A percentile compares a stretch with the other conserved stretches of the same genome.
phyloP scores from a whole-genome alignment of 2,113 vertebrate species.

The Thunnus maccoyii region DNA sequence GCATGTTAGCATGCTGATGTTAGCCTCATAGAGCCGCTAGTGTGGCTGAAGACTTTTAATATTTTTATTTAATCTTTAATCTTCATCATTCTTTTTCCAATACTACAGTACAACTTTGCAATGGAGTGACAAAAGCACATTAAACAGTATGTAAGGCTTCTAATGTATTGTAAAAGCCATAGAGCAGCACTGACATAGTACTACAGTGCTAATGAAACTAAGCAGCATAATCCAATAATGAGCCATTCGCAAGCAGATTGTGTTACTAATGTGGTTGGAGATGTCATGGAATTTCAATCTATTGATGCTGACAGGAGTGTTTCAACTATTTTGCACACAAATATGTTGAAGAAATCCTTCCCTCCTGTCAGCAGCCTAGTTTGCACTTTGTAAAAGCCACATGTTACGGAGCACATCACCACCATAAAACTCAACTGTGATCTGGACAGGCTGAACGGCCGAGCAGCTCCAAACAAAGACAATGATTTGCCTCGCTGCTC shows the following conservation, averaged over 20 bases:
- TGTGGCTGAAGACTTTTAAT: not conserved
- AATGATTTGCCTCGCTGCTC: constrained; percentile 36
- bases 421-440: constrained; percentile 45
- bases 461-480: constrained; percentile 37
- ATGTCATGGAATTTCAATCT: constrained; percentile 44
- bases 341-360: constrained; percentile 50
- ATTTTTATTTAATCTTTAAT: no score
- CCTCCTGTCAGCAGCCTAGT: constrained; percentile 28
- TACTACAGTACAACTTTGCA: constrained; percentile 3
- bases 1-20: not conserved
- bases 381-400: constrained; percentile 36
- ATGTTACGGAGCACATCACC: constrained; percentile 30
- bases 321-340: constrained; percentile 53
- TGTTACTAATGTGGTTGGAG: constrained; percentile 62
- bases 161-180: constrained; percentile 28
- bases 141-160: constrained; percentile 22
- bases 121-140: not conserved
- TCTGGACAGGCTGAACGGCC: constrained; percentile 36
- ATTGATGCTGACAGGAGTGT: constrained; percentile 43
- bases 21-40: not conserved
- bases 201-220: constrained; percentile 48
- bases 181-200: constrained; percentile 19
- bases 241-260: constrained; percentile 38
- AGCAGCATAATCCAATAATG: constrained; percentile 50
- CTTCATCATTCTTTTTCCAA: constrained; percentile 7